Percentiles rank a stretch among this genome's conserved stretches.
phyloP scores from a whole-genome alignment of 1,140 invertebrate genomes.

The Grapholita molesta region DNA sequence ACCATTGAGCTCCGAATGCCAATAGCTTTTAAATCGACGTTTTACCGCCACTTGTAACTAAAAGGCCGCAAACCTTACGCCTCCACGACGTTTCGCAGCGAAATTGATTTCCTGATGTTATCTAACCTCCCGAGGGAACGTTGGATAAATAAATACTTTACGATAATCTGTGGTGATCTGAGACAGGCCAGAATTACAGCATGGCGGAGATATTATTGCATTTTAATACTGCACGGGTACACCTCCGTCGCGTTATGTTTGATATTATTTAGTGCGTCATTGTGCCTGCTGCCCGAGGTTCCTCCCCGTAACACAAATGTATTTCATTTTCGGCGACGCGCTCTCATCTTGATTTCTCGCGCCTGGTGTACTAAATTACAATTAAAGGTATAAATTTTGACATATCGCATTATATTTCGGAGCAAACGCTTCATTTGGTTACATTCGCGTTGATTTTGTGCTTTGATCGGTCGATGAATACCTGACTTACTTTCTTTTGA shows the following conservation, averaged over 20 bases:
- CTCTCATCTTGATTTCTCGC: slow-evolving; percentile 45
- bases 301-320: slow-evolving; percentile 31
- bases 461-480: slow-evolving; percentile 20
- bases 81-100: slow-evolving; percentile 62
- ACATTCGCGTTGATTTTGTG: slow-evolving; percentile 23
- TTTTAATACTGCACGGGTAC: slow-evolving; percentile 68
- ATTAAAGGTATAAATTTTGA: slow-evolving; percentile 47
- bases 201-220: slow-evolving; percentile 67
- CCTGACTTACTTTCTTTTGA: slow-evolving; percentile 21
- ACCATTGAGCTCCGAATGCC: slow-evolving; percentile 18
- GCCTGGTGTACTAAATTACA: slow-evolving; percentile 54
- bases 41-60: slow-evolving; percentile 57
- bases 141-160: slow-evolving; percentile 76
- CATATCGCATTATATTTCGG: slow-evolving; percentile 39
- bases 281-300: slow-evolving; percentile 38
- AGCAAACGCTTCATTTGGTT: slow-evolving; percentile 20
- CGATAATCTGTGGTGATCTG: slow-evolving; percentile 66
- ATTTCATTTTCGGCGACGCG: slow-evolving; percentile 48
- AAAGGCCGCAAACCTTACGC: slow-evolving; percentile 57
- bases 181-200: slow-evolving; percentile 69
- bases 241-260: slow-evolving; percentile 59
- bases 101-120: slow-evolving; percentile 75
- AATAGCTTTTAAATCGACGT: slow-evolving; percentile 44
- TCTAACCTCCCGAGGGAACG: slow-evolving; percentile 66
- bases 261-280: slow-evolving; percentile 66